Conservation (phyloP, 2,888 invertebrate genomes). For the Drosophila neutralis region DNA sequence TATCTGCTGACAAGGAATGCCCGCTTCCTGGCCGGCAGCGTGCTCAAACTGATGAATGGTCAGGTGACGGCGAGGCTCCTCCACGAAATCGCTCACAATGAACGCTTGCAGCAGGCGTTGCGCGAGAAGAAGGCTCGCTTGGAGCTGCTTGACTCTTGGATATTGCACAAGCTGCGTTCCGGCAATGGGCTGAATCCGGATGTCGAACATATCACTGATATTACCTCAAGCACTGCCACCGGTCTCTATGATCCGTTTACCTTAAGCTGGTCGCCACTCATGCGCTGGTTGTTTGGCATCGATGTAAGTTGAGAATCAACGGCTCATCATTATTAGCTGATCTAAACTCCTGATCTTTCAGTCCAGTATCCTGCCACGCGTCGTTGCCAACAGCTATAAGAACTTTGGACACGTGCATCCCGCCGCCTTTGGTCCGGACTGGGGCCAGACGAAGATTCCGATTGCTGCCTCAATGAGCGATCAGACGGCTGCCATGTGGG, state of each 20-base stretch:
- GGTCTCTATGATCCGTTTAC: slow-evolving; percentile 97
- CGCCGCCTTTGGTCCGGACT: slow-evolving; percentile 89
- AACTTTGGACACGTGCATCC: slow-evolving; percentile 89
- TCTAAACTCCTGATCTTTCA: slow-evolving; percentile 84
- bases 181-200: slow-evolving; percentile 70
- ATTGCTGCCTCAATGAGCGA: slow-evolving; percentile 87
- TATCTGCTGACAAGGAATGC: slow-evolving; percentile 92
- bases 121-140: slow-evolving; percentile 89
- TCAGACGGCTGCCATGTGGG: slow-evolving; percentile 95
- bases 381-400: slow-evolving; percentile 90
- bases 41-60: slow-evolving; percentile 92
- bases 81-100: slow-evolving; percentile 91
- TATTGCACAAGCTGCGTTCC: slow-evolving; percentile 91
- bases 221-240: slow-evolving; percentile 95
- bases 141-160: slow-evolving; percentile 97
- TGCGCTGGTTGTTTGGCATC: slow-evolving; percentile 90
- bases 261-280: slow-evolving; percentile 90
- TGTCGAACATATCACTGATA: slow-evolving; percentile 91
- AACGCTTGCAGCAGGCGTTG: slow-evolving; percentile 88
- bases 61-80: slow-evolving; percentile 92
- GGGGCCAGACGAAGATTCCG: slow-evolving; percentile 86
- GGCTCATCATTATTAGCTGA: neutral
- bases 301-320: slow-evolving; percentile 69
- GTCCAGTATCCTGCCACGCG: slow-evolving; percentile 90
- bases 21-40: slow-evolving; percentile 93